phyloP scores from a whole-genome alignment of 2,888 invertebrate genomes.

The Yponomeuta sedellus region DNA sequence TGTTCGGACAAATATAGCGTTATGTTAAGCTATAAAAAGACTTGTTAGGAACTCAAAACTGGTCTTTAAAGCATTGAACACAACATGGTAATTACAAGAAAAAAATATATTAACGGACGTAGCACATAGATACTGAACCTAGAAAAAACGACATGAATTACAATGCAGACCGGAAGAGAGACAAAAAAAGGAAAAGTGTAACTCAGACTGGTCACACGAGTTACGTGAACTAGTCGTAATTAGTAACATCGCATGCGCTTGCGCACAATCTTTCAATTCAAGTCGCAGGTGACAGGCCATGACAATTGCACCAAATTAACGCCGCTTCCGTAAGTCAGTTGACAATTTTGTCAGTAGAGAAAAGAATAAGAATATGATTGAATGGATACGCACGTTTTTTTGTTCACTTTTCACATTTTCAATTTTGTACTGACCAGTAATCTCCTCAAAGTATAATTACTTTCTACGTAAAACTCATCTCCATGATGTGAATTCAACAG shows the following conservation, averaged over 20 bases:
- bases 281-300: not conserved
- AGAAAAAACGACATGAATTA: not conserved
- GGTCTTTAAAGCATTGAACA: not conserved
- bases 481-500: no score
- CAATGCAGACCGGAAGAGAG: slow-evolving; percentile 8
- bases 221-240: slow-evolving; percentile 3
- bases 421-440: not conserved
- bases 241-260: not conserved
- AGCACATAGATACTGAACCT: not conserved
- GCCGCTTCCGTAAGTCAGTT: not conserved
- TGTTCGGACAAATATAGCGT: not conserved
- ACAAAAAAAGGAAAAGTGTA: slow-evolving; percentile 4
- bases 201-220: not conserved
- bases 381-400: not conserved
- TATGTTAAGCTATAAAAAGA: not conserved
- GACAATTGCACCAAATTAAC: not conserved
- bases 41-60: not conserved
- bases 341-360: not conserved
- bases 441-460: not conserved
- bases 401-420: no score
- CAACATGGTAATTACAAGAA: not conserved
- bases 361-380: not conserved
- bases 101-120: not conserved
- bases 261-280: not conserved
- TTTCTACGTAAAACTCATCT: no score